Conservation (phyloP, 2,888 invertebrate genomes). For the Melanostoma mellinum region DNA sequence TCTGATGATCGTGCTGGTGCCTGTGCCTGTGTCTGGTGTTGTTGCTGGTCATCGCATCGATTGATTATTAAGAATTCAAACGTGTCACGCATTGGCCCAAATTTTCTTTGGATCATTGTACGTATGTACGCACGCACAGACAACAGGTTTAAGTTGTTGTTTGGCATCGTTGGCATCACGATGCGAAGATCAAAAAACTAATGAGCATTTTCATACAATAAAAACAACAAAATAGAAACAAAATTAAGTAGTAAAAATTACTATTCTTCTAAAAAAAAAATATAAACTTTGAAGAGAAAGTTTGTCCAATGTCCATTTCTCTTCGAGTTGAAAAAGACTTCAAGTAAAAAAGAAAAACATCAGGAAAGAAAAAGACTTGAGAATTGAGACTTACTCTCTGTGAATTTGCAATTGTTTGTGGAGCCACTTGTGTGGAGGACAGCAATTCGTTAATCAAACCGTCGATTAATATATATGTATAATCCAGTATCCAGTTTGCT, state of each 20-base stretch:
- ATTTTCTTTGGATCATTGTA: constrained; percentile 53
- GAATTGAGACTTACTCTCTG: not conserved
- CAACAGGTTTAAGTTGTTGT: constrained; percentile 58
- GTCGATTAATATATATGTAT: constrained; percentile 24
- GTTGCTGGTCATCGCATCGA: not conserved
- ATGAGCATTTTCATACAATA: constrained; percentile 4
- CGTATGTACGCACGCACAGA: constrained; percentile 46
- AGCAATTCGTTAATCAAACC: constrained; percentile 8
- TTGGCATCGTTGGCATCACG: not conserved
- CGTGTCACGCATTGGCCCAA: constrained; percentile 61
- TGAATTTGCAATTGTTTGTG: constrained; percentile 26
- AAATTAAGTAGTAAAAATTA: not conserved
- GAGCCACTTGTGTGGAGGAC: not conserved
- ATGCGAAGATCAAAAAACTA: constrained; percentile 9
- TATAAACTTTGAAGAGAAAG: constrained; percentile 9
- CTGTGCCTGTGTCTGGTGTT: not conserved
- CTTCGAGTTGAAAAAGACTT: constrained; percentile 1
- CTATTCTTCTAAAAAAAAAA: constrained; percentile 20
- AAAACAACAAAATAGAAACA: not conserved
- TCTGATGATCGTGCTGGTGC: too few relatives aligned
- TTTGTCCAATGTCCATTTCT: not conserved
- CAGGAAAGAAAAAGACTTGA: not conserved
- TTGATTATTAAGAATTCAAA: constrained; percentile 55
- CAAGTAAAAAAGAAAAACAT: not conserved
- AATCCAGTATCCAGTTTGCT: constrained; percentile 48